These are phyloP conservation scores for Flexamia atlantica DNA, from an alignment of 2,888 invertebrate species.

Conservation along the genomic window DNA sequence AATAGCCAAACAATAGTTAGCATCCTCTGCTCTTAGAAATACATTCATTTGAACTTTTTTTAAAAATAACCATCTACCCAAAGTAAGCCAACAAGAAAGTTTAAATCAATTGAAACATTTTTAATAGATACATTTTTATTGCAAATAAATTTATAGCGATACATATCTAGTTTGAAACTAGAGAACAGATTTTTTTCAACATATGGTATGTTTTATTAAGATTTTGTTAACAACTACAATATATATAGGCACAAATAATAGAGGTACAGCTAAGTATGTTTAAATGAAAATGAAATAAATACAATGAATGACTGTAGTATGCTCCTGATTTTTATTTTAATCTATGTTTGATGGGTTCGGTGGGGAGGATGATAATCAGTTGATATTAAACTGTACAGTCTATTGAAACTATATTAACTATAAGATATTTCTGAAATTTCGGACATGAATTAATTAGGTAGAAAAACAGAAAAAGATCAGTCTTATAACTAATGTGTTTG, in stretches of 20 bases:
- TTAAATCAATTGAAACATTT: no score
- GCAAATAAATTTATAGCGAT: background rate
- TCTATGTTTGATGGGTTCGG: background rate
- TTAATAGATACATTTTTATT: background rate
- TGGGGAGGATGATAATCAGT: background rate
- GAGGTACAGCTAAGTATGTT: background rate
- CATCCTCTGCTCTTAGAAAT: no score
- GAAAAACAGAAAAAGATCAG: background rate
- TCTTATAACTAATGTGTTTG: conserved; percentile 11
- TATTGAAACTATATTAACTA: background rate
- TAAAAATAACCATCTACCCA: no score
- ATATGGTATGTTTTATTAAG: conserved; percentile 22
- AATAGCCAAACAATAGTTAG: no score
- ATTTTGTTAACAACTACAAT: conserved; percentile 25
- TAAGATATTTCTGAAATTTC: background rate
- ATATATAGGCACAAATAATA: conserved; percentile 44
- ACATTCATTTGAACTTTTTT: no score
- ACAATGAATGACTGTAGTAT: conserved; percentile 14
- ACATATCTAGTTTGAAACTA: conserved; percentile 46
- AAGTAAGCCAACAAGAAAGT: no score
- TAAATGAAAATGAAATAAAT: conserved; percentile 38
- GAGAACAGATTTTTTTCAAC: conserved; percentile 28
- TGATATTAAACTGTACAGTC: background rate
- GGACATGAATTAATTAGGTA: background rate
- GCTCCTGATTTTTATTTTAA: no score